A percentile compares a stretch with the other conserved stretches of the same genome.
Conservation (phyloP, 2,113 vertebrate genomes). For the Erythrocercus mccallii region DNA sequence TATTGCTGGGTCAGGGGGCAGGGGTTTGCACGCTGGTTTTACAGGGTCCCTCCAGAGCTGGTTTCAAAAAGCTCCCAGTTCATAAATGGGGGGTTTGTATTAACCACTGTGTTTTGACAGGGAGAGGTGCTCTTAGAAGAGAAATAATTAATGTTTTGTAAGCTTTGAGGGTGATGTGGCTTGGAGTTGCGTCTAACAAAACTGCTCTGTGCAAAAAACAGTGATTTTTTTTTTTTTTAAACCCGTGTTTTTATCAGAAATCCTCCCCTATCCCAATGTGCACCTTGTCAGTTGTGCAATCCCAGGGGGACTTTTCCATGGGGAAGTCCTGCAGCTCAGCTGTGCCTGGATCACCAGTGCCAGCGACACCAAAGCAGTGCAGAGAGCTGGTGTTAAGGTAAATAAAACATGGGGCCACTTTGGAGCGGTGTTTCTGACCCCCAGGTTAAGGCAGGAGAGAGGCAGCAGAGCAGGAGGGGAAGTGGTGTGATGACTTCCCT, state of each 20-base stretch:
- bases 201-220: background rate
- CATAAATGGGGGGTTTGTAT: background rate
- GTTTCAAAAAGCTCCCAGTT: slow-evolving; percentile 35
- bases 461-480: background rate
- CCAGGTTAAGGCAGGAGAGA: background rate
- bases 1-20: slow-evolving; percentile 40
- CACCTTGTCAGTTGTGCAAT: background rate
- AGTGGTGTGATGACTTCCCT: background rate
- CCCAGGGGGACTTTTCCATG: background rate
- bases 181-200: background rate
- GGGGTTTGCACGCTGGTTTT: slow-evolving; percentile 35
- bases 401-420: background rate
- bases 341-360: background rate
- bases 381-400: background rate
- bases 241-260: background rate
- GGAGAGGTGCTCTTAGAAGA: background rate
- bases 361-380: background rate
- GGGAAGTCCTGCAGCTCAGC: background rate
- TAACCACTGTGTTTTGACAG: background rate
- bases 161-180: background rate
- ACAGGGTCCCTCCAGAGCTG: background rate
- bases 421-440: accelerated
- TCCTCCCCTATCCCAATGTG: background rate
- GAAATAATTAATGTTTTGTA: background rate
- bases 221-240: background rate